Evolutionary conservation across 2,113 vertebrate species (phyloP).

Genomic region (Corythoichthys haematopterus): DNA sequence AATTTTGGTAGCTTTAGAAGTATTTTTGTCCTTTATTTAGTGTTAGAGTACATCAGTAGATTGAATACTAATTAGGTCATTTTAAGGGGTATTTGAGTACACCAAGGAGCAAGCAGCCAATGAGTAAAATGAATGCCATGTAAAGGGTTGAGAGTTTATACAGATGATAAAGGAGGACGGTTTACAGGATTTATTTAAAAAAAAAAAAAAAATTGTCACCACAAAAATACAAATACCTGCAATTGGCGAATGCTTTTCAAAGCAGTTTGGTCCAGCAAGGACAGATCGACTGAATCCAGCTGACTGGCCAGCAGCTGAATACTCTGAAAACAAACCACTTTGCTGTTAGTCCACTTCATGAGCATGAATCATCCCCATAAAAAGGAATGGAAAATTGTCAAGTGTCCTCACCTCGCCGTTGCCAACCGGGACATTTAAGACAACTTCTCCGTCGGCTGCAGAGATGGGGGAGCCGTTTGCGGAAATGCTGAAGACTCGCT

Average conservation of each 20-base stretch:
- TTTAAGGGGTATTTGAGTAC: too few species aligned
- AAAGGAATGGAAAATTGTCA: neutral
- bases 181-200: too few species aligned
- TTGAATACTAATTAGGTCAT: too few species aligned
- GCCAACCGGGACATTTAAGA: conserved; percentile 70
- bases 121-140: too few species aligned
- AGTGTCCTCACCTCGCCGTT: conserved; percentile 70
- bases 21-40: too few species aligned
- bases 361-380: too few species aligned
- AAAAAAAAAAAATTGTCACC: too few species aligned
- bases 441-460: conserved; percentile 52
- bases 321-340: conserved; percentile 47
- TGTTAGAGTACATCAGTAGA: too few species aligned
- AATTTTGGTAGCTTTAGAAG: too few species aligned
- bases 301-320: conserved; percentile 74
- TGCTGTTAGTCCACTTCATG: neutral
- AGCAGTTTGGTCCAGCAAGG: conserved; percentile 57
- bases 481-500: conserved; percentile 73
- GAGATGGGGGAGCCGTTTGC: conserved; percentile 74
- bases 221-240: conserved; percentile 49
- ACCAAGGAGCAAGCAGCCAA: too few species aligned
- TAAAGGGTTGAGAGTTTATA: too few species aligned
- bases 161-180: too few species aligned
- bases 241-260: conserved; percentile 65
- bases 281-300: conserved; percentile 70